Percentiles rank a stretch among this genome's conserved stretches.
phyloP scores from a whole-genome alignment of 2,888 invertebrate species.

The Melitaea athalia region DNA sequence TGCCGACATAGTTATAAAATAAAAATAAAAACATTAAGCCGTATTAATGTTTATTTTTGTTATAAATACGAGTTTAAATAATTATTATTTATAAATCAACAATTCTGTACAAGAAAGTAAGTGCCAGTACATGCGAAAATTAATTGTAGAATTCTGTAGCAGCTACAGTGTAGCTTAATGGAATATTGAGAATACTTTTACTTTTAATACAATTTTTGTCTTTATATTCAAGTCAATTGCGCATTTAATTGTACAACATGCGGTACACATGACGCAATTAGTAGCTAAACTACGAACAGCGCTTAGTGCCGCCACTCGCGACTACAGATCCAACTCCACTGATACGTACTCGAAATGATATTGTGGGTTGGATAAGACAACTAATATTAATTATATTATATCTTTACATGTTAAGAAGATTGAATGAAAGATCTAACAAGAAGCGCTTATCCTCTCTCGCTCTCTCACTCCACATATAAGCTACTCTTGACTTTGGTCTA shows the following conservation, averaged over 20 bases:
- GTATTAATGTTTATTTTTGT: no score
- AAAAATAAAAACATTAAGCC: neutral
- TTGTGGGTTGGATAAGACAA: conserved; percentile 24
- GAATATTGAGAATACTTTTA: conserved; percentile 1
- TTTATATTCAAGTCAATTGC: conserved; percentile 16
- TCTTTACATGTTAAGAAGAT: no score
- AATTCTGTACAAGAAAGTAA: neutral
- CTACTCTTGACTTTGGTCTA: no score
- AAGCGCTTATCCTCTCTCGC: no score
- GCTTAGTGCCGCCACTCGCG: conserved; percentile 33
- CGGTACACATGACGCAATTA: conserved; percentile 32
- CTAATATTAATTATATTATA: neutral
- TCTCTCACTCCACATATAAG: no score
- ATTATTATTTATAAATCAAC: neutral
- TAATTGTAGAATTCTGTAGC: neutral
- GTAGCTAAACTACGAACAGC: conserved; percentile 34
- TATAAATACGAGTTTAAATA: neutral
- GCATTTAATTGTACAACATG: conserved; percentile 20
- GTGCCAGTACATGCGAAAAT: neutral
- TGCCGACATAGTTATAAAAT: neutral
- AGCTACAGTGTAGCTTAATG: no score
- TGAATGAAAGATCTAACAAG: no score
- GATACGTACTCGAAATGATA: conserved; percentile 20
- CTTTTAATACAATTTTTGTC: neutral
- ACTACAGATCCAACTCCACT: conserved; percentile 24